Percentiles rank a stretch among this genome's conserved stretches.
These are phyloP conservation scores for Accipiter virgatus DNA, from an alignment of 2,113 vertebrate species.

Conservation along the genomic window DNA sequence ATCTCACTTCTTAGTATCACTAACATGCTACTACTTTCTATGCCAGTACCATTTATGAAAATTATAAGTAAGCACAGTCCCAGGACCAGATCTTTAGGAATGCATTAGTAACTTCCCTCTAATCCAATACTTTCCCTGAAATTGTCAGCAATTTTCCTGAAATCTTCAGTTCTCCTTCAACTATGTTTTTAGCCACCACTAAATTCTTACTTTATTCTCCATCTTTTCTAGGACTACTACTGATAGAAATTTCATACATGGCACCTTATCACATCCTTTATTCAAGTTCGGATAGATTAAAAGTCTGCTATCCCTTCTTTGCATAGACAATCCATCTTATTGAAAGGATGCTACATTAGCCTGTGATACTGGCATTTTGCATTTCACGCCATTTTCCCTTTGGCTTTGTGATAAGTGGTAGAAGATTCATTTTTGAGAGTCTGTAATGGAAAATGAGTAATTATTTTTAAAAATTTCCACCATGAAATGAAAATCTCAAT, in stretches of 20 bases:
- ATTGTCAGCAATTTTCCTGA: background rate
- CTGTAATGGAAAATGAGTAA: background rate
- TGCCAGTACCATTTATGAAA: background rate
- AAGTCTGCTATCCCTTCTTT: background rate
- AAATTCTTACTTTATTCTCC: background rate
- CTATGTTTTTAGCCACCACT: background rate
- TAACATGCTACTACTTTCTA: background rate
- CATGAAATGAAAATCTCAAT: background rate
- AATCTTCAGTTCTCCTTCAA: background rate
- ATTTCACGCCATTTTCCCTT: background rate
- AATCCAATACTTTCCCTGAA: background rate
- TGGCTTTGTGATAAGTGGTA: background rate
- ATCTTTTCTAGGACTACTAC: background rate
- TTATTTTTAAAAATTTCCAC: background rate
- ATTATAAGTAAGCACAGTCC: background rate
- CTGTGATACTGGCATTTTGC: background rate
- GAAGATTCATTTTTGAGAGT: background rate
- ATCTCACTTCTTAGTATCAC: background rate
- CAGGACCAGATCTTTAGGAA: background rate
- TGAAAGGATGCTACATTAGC: background rate
- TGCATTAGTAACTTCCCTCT: background rate
- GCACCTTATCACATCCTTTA: background rate
- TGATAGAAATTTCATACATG: fast-evolving
- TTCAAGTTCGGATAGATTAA: background rate
- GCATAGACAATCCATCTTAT: background rate